A percentile compares a stretch with the other conserved stretches of the same genome.
Evolutionary conservation across 2,113 vertebrate genomes (phyloP).

Genomic region (Leiothrix lutea): DNA sequence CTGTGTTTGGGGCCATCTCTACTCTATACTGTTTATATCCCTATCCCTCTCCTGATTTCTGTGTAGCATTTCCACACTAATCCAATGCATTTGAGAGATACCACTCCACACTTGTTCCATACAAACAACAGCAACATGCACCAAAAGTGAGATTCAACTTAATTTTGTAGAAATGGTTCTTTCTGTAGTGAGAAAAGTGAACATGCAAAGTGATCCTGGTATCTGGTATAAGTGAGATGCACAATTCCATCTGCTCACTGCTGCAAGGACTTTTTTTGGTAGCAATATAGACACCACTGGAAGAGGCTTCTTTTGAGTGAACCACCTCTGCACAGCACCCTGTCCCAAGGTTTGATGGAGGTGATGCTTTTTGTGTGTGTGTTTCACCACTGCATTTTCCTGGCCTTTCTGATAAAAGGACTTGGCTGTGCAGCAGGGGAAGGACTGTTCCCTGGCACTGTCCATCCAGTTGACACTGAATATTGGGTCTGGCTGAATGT

Average conservation of each 20-base stretch:
- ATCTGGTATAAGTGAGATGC: not conserved
- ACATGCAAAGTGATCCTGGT: not conserved
- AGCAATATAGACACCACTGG: not conserved
- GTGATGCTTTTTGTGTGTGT: not conserved
- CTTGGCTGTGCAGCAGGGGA: not conserved
- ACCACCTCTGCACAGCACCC: accelerated
- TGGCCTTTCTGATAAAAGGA: not conserved
- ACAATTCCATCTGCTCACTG: not conserved
- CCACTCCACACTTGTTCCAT: accelerated
- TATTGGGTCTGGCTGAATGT: not conserved
- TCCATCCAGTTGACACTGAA: not conserved
- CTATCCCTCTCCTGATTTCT: not conserved
- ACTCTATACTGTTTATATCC: not conserved
- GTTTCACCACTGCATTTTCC: not conserved
- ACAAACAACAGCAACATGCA: not conserved
- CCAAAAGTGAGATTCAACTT: not conserved
- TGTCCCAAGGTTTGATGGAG: not conserved
- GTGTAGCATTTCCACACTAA: not conserved
- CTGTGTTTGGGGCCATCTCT: not conserved
- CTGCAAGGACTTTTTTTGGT: not conserved
- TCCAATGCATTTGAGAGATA: not conserved
- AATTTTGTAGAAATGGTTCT: not conserved
- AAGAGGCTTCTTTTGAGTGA: not conserved
- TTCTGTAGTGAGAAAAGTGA: not conserved
- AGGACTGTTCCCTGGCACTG: not conserved